Base-by-base conservation (phyloP, 2,888 invertebrate genomes). In the Vanessa cardui region DNA sequence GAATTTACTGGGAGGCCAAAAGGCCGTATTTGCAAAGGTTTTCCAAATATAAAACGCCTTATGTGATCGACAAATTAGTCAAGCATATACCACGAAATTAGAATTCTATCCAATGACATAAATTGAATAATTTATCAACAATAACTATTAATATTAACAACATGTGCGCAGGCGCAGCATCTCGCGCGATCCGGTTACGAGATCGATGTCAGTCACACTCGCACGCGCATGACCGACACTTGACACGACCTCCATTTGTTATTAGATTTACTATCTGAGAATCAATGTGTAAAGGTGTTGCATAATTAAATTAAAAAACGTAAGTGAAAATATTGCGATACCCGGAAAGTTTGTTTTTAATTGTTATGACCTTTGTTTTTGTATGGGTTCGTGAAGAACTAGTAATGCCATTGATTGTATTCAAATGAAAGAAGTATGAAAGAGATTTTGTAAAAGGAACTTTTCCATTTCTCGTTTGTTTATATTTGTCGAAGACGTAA, bases 151-250 rank as follows among this genome's bases (percentile, higher is more conserved):
- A 47, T 39, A 56, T 56, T 33, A 39, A 39, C 56, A 56, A 12
- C 33, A 26, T 60, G 21, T 46, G 21, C 47, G 9, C 64, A 52
- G 60, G 56, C 49, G 62, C 68, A 62, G 64, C 58, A 68, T 83
- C 77, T 73, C 75, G 71, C 61, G 68, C 74, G 80, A 86, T 87
- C 81, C 62, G 71, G 73, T 87, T 81, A 80, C 87, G 62, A 76
- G 80, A 87, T 86, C 81, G 76, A 83, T 88, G 79, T 83, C 87
- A 70, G 82, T 85, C 83, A 84, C 84, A 84, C 77, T 84, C 78
- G 77, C 75, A 49, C 71, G 77, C 79, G 80, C 84, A 81, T 82
- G 84, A 80, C 79, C 74, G 84, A 82, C 78, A 87, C 73, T 75
- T 76, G 81, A 87, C 78, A 83, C 82, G 59, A 59, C 67, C 52